Evolutionary conservation across 2,888 invertebrate species (phyloP), one percentile per base, ranked within the genome.

Genomic region (Dasysyrphus albostriatus): DNA sequence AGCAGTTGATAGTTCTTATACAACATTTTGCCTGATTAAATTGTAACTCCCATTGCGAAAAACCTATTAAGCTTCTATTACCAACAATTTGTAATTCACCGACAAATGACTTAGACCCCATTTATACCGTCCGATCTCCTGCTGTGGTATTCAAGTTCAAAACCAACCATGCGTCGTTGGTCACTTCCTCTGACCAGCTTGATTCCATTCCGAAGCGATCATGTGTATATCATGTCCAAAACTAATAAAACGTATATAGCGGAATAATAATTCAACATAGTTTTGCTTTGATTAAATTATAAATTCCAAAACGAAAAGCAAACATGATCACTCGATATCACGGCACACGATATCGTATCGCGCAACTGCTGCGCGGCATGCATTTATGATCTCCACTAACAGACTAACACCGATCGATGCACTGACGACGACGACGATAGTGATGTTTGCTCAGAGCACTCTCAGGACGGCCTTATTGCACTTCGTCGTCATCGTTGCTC

Each of bases 231-330:
- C 83, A 79, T 83, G 79, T 54, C 72, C 19, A 34, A 42, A 59
- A 42, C 73, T 49, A 73, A 85, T 77, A 69, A 82, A 85, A 73
- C 73, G 42, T 42, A 29, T 8, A 16, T 44, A 69, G 47, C 70
- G 51, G 70, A 79, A 79, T 78, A 79, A 83, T 83, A 83, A 69
- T 74, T 78, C 61, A 74, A 51, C 47, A 61, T 34, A 76, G 72
- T 76, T 67, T 73, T 44, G 39, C 70, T 67, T 61, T 81, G 84
- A 85, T 85, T 85, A 73, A 85, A 85, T 85, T 85, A 85, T 85
- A 85, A 81, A 85, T 85, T 85, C 81, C 81, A 47, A 69, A 77
- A 58, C 39, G 67, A 81, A 85, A 63, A 82, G 69, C 81, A 81
- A 81, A 85, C 81, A 85, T 85, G 81, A 82, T 82, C 77, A 74